Percentiles rank a stretch among this genome's conserved stretches.
Evolutionary conservation across 1,140 invertebrate species (phyloP).

Genomic region (Reticulitermes speratus): DNA sequence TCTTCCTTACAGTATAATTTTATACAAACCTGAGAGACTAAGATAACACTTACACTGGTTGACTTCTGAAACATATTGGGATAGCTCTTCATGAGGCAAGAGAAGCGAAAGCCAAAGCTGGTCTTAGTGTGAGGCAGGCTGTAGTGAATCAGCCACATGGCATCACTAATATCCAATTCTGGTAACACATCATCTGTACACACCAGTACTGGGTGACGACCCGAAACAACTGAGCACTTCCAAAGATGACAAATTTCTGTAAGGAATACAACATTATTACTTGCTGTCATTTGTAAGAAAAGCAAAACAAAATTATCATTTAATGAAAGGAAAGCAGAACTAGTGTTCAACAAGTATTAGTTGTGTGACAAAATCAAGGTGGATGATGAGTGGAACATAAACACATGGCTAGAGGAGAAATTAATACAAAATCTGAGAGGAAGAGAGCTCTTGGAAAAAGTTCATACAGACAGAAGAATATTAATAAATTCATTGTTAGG

Average conservation of each 20-base stretch:
- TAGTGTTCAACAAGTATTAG: too few species aligned
- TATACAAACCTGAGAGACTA: not conserved
- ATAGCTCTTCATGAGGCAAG: constrained; percentile 45
- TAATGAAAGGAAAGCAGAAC: too few species aligned
- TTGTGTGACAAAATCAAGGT: too few species aligned
- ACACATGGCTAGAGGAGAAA: too few species aligned
- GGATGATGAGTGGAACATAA: too few species aligned
- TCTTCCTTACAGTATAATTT: too few species aligned
- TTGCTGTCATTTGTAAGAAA: too few species aligned
- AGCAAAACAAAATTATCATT: too few species aligned
- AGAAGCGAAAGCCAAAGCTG: constrained; percentile 47
- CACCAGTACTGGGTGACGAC: constrained; percentile 45
- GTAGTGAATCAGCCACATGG: constrained; percentile 48
- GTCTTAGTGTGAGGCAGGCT: constrained; percentile 44
- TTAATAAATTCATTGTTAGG: too few species aligned
- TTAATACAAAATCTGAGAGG: too few species aligned
- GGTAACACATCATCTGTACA: constrained; percentile 46
- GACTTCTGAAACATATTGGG: constrained; percentile 29
- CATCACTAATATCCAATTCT: constrained; percentile 45
- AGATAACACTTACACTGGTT: constrained; percentile 39
- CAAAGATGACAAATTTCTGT: not conserved
- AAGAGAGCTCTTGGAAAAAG: too few species aligned
- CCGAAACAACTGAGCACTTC: not conserved
- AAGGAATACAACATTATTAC: not conserved
- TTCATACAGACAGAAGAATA: too few species aligned